Conservation (phyloP, 2,888 invertebrate genomes). For the Drosophila maculinotata region DNA sequence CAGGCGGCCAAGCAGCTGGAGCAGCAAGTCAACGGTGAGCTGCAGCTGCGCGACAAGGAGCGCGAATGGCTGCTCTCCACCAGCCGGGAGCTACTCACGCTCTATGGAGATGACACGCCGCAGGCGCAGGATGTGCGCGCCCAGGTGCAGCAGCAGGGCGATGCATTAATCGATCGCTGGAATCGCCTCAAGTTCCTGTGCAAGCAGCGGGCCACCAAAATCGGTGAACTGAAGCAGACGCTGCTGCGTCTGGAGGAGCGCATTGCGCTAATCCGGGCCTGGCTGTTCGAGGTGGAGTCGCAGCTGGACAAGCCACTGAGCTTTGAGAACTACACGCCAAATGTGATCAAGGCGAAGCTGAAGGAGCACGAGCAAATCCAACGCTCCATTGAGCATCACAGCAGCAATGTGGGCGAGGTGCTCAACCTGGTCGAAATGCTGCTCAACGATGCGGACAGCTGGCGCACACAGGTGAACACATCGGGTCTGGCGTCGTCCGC, state of each 20-base stretch:
- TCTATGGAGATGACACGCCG: constrained; percentile 88
- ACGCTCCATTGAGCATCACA: constrained; percentile 91
- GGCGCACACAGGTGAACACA: constrained; percentile 90
- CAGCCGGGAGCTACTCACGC: constrained; percentile 88
- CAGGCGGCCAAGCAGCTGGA: constrained; percentile 90
- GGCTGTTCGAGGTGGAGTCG: constrained; percentile 90
- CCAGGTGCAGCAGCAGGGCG: constrained; percentile 86
- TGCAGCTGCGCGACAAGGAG: constrained; percentile 91
- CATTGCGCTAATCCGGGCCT: constrained; percentile 89
- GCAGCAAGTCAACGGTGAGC: constrained; percentile 91
- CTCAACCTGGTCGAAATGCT: constrained; percentile 92
- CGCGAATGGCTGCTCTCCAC: constrained; percentile 91
- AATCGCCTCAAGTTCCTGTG: constrained; percentile 88
- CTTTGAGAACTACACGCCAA: constrained; percentile 88
- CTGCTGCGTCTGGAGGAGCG: constrained; percentile 90
- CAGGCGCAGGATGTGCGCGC: constrained; percentile 87
- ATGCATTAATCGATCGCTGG: constrained; percentile 89
- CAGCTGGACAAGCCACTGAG: constrained; percentile 89
- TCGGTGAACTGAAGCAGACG: constrained; percentile 90
- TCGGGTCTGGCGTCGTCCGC: constrained; percentile 89
- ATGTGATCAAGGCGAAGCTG: constrained; percentile 89
- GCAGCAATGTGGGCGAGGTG: constrained; percentile 91
- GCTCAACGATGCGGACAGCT: constrained; percentile 90
- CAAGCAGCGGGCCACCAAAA: constrained; percentile 89
- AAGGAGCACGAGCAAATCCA: constrained; percentile 91